Evolutionary conservation across 2,113 vertebrate species (phyloP).

Genomic region (Anguilla rostrata): DNA sequence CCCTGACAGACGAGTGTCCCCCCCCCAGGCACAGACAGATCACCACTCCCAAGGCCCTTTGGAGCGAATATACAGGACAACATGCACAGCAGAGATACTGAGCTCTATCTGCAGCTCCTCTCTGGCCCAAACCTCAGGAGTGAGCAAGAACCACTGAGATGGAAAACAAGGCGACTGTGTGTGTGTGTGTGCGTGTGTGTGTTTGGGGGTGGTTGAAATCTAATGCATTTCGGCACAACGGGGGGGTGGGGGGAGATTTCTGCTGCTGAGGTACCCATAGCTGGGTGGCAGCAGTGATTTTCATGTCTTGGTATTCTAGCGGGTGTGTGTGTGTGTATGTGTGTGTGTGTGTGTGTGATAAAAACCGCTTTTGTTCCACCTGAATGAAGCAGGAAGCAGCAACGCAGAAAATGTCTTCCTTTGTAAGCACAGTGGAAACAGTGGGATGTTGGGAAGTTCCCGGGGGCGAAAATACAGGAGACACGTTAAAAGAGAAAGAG

Average conservation of each 20-base stretch:
- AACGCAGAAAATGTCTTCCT: constrained; percentile 33
- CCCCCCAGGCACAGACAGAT: neutral
- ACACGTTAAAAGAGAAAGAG: neutral
- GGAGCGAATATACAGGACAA: neutral
- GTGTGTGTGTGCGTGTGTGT: too few relatives aligned
- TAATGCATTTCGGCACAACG: neutral
- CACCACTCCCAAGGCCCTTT: neutral
- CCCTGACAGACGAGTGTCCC: neutral
- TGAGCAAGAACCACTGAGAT: neutral
- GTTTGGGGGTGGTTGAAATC: neutral
- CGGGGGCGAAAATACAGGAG: neutral
- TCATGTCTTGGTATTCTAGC: too few relatives aligned
- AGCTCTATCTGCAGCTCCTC: neutral
- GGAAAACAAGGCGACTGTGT: neutral
- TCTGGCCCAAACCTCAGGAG: neutral
- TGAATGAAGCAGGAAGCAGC: neutral
- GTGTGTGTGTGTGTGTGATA: neutral
- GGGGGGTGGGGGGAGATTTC: neutral
- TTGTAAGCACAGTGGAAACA: neutral
- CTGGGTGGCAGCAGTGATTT: neutral
- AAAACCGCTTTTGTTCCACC: neutral
- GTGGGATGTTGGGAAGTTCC: neutral
- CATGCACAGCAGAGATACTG: neutral
- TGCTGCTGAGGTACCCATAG: neutral
- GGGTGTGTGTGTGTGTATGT: neutral